Base-by-base conservation (phyloP, 2,888 invertebrate genomes). In the Bellardia bayeri region DNA sequence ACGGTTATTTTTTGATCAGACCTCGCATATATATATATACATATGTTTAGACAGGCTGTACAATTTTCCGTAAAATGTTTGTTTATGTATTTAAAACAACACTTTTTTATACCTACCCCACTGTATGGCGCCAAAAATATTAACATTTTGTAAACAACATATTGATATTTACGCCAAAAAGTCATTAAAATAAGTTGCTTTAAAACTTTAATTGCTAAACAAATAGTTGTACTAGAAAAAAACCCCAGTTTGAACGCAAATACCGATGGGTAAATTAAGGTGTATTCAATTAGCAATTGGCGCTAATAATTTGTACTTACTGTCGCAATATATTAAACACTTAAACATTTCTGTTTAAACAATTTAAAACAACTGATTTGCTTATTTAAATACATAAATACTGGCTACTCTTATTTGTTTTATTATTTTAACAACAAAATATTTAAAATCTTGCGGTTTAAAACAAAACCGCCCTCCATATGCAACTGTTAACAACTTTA, bases 241-340 rank as follows among this genome's bases (percentile, higher is more conserved):
- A 49, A 33, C 37, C 37, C 40, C 30, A 54, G 51, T 16, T 51
- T 3, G 9, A 14, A 4, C 23, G 2, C 51, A 14, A 23, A 64
- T 1, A 33, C 16, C 64, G 40, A 56, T 64, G 63, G 1, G 40
- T 63, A 64, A 64, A 78, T 71, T 54, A 3, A 58, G 78, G 78
- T 33, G 71, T 71, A 71, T 78, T 49, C 33, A 71, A 71, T 72
- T 83, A 72, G 71, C 78, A 83, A 72, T 78, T 83, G 83, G 83
- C 83, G 83, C 83, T 71, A 83, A 56, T 30, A 45, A 45, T 78
- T 56, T 56, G 30, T 33, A 72, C 37, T 71, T 64, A 45, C 14
- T 78, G 76, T 83, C 83, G 76, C 76, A 83, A 45, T 11, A 63
- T 3, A 8, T n/a, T 16, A 64, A 40, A 63, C 51, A 13, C 54